phyloP scores from a whole-genome alignment of 2,113 vertebrate genomes.

The Brachionichthys hirsutus region DNA sequence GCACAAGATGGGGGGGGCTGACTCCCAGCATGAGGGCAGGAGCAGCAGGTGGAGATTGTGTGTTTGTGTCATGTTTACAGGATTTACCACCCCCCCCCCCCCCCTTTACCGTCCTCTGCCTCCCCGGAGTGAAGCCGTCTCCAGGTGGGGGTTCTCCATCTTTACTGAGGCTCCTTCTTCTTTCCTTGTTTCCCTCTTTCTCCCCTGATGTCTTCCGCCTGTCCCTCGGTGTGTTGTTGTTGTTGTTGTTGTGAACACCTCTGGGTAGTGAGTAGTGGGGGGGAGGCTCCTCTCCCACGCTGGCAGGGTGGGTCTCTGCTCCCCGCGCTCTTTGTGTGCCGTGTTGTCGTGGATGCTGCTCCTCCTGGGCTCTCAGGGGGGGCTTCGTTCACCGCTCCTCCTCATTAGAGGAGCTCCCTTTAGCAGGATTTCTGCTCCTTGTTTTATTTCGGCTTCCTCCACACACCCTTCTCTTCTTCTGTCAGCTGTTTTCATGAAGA shows the following conservation, averaged over 20 bases:
- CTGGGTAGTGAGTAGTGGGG: slow-evolving; percentile 47
- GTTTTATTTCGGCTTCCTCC: background rate
- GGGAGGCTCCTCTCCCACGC: slow-evolving; percentile 47
- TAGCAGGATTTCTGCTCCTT: background rate
- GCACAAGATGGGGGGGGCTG: slow-evolving; percentile 27
- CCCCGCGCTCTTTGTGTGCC: slow-evolving; percentile 60
- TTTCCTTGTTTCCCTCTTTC: background rate
- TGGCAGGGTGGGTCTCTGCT: slow-evolving; percentile 66
- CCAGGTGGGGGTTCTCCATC: slow-evolving; percentile 19
- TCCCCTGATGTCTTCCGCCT: background rate
- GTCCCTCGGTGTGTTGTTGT: background rate
- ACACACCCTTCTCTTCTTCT: slow-evolving; percentile 2
- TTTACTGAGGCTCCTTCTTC: no score
- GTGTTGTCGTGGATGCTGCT: slow-evolving; percentile 10
- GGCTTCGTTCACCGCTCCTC: background rate
- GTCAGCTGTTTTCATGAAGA: background rate
- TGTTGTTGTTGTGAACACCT: slow-evolving; percentile 51
- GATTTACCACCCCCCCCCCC: no score
- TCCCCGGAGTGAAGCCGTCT: slow-evolving; percentile 1
- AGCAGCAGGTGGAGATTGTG: slow-evolving; percentile 18
- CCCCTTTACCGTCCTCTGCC: background rate
- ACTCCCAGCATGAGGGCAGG: slow-evolving; percentile 10
- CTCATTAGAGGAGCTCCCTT: background rate
- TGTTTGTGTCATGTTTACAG: background rate
- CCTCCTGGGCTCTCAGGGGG: slow-evolving; percentile 2